phyloP scores from a whole-genome alignment of 2,888 invertebrate genomes.

The Lepetodrilus schrolli region DNA sequence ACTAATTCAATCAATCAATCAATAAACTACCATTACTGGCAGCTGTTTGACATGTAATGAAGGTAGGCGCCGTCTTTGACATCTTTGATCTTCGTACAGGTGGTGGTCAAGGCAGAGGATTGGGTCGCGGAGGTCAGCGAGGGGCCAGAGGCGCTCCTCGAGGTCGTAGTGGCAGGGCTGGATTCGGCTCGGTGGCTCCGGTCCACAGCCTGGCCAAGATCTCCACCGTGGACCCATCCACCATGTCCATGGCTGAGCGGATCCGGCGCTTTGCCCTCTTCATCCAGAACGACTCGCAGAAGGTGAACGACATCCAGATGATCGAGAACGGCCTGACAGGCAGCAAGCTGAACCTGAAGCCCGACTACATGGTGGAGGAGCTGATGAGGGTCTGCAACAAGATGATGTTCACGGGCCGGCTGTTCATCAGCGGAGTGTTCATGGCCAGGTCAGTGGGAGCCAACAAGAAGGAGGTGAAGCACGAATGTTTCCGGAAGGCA shows the following conservation, averaged over 20 bases:
- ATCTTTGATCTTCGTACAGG: too few species aligned
- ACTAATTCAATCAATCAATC: too few species aligned
- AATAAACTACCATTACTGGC: too few species aligned
- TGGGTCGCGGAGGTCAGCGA: slow-evolving; percentile 34
- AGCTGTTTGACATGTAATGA: too few species aligned
- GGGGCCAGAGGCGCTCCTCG: slow-evolving; percentile 34
- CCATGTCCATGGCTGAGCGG: slow-evolving; percentile 56
- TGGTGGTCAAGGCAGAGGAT: too few species aligned
- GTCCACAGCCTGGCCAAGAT: slow-evolving; percentile 48
- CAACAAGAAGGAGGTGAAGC: slow-evolving; percentile 61
- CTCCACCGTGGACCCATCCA: slow-evolving; percentile 34
- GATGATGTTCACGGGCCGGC: slow-evolving; percentile 56
- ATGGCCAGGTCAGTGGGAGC: slow-evolving; percentile 53
- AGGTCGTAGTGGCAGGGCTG: slow-evolving; percentile 9
- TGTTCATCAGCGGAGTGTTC: slow-evolving; percentile 52
- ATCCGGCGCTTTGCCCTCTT: slow-evolving; percentile 39
- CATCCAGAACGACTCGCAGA: slow-evolving; percentile 15
- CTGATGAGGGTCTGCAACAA: slow-evolving; percentile 48
- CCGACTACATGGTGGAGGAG: slow-evolving; percentile 53
- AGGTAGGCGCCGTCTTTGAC: too few species aligned
- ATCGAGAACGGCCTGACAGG: slow-evolving; percentile 57
- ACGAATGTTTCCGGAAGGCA: slow-evolving; percentile 58
- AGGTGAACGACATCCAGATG: slow-evolving; percentile 46
- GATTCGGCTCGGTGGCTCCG: slow-evolving; percentile 35
- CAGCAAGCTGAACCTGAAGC: slow-evolving; percentile 55